Conservation (phyloP, 2,797 vertebrate genomes). For the Arctocebus calabarensis region DNA sequence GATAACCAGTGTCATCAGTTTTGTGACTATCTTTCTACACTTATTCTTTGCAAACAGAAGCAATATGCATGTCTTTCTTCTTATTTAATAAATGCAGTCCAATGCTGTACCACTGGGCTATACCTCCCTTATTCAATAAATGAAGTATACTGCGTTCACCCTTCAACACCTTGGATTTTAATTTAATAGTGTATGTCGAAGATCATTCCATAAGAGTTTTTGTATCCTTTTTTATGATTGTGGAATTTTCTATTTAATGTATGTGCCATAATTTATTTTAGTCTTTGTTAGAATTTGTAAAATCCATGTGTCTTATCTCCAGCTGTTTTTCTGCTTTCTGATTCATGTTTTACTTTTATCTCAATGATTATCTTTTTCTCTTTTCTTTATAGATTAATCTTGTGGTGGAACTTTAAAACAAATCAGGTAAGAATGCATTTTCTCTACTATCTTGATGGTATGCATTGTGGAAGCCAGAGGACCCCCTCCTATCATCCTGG, state of each 20-base stretch:
- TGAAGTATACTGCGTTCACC: background rate
- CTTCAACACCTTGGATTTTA: background rate
- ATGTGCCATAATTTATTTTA: background rate
- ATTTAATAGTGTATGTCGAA: background rate
- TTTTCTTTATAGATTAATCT: background rate
- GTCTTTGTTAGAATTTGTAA: background rate
- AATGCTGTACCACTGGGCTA: no score
- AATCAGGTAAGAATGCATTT: background rate
- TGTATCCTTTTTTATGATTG: background rate
- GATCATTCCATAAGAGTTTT: background rate
- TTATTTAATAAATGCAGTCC: background rate
- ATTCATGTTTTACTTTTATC: background rate
- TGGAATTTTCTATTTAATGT: background rate
- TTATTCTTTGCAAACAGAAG: background rate
- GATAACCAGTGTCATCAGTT: background rate
- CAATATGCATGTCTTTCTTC: background rate
- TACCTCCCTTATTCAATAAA: background rate
- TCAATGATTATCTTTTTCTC: background rate
- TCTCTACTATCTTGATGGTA: background rate
- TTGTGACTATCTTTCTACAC: background rate
- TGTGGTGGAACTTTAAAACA: background rate
- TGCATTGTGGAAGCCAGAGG: background rate
- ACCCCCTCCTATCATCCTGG: background rate
- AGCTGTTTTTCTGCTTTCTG: conserved; percentile 34
- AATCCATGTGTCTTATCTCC: background rate